Conservation (phyloP, 2,797 vertebrate genomes). For the Cheirogaleus major region DNA sequence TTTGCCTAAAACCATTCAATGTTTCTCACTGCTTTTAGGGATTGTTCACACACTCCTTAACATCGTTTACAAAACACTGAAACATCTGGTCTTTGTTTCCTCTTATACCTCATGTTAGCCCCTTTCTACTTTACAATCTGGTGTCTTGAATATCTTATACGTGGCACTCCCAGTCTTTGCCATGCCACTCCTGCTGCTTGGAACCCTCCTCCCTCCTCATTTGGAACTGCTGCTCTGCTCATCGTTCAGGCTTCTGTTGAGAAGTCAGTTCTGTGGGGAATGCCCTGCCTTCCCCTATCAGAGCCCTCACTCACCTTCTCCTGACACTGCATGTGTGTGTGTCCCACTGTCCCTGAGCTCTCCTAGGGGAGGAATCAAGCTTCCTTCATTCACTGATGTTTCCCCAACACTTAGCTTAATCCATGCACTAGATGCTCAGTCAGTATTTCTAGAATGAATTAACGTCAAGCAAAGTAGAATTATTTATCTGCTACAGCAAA, state of each 20-base stretch:
- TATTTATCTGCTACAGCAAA: not conserved
- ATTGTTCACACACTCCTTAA: not conserved
- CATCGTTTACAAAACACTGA: not conserved
- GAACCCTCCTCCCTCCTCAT: too few species aligned
- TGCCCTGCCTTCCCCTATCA: not conserved
- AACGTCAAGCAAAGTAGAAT: not conserved
- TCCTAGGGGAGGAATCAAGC: not conserved
- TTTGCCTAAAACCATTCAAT: not conserved
- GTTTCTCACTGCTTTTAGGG: not conserved
- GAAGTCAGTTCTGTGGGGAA: not conserved
- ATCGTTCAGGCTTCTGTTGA: not conserved
- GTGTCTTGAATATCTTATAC: not conserved
- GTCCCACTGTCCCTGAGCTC: not conserved
- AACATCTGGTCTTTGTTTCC: not conserved
- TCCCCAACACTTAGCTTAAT: not conserved
- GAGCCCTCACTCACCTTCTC: not conserved
- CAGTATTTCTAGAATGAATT: not conserved
- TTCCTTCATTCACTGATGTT: not conserved
- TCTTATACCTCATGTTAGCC: not conserved
- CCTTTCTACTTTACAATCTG: not conserved
- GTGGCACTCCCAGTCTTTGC: not conserved
- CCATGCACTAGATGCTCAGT: not conserved
- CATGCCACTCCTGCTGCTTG: not conserved
- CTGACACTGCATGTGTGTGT: not conserved
- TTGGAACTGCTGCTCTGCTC: not conserved